These are phyloP conservation scores for Dendroctonus valens DNA, from an alignment of 1,140 invertebrate genomes.

Conservation along the genomic window DNA sequence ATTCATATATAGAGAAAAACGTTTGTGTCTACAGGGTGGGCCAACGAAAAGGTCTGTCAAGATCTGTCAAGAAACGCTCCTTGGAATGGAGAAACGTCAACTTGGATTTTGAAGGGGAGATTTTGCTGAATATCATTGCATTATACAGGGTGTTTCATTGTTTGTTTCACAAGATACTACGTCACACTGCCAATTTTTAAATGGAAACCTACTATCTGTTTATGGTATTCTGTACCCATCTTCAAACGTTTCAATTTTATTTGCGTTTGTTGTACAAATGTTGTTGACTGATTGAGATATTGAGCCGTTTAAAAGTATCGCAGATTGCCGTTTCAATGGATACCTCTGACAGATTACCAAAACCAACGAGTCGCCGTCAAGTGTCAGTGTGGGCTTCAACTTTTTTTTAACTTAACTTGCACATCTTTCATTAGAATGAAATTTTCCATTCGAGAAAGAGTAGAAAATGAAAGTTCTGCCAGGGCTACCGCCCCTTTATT, in stretches of 20 bases:
- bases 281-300: not conserved
- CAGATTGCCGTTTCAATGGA: too few species aligned
- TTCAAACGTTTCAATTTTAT: not conserved
- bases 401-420: not conserved
- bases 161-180: too few species aligned
- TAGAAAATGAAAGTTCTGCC: not conserved
- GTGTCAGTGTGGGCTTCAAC: too few species aligned
- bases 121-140: not conserved
- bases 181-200: too few species aligned
- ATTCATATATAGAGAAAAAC: not conserved
- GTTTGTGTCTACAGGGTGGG: too few species aligned
- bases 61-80: too few species aligned
- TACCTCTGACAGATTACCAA: too few species aligned
- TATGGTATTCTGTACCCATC: not conserved
- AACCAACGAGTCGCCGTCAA: too few species aligned
- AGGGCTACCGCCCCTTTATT: not conserved
- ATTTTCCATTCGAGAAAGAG: not conserved
- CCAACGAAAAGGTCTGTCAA: too few species aligned
- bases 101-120: not conserved
- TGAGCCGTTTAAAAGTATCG: too few species aligned
- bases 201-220: not conserved
- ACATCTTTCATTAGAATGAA: not conserved
- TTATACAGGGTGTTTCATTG: constrained; percentile 2
- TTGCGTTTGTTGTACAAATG: not conserved
- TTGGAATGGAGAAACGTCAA: too few species aligned